These are phyloP conservation scores for Melieria crassipennis DNA, from an alignment of 2,888 invertebrate genomes.

Conservation along the genomic window DNA sequence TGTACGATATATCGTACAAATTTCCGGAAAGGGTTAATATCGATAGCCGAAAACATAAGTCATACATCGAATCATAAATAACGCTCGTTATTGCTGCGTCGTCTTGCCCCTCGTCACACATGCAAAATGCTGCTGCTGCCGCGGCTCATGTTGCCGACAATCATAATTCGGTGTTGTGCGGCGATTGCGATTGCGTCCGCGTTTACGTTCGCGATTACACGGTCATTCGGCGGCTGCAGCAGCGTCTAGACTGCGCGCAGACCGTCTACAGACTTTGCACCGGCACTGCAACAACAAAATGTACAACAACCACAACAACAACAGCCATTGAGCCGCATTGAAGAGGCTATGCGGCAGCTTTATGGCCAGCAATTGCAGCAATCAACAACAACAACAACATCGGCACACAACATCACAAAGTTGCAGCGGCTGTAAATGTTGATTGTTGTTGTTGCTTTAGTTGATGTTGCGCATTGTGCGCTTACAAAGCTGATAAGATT, in stretches of 20 bases:
- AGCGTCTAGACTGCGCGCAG: slow-evolving; percentile 39
- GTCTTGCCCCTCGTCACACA: too few species aligned
- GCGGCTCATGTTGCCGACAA: too few species aligned
- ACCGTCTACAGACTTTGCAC: slow-evolving; percentile 23
- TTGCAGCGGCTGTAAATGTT: neutral
- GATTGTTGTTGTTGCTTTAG: slow-evolving; percentile 2
- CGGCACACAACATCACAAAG: neutral
- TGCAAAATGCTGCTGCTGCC: too few species aligned
- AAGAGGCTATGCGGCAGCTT: slow-evolving; percentile 1
- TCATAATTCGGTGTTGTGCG: too few species aligned
- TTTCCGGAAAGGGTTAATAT: too few species aligned
- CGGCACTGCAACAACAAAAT: neutral
- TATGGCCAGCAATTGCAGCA: neutral
- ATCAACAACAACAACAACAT: neutral
- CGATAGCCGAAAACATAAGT: too few species aligned
- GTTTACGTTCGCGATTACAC: slow-evolving; percentile 18
- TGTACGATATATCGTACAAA: too few species aligned
- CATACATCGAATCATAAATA: too few species aligned
- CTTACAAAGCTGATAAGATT: too few species aligned
- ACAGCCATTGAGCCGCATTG: neutral
- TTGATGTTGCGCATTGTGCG: neutral
- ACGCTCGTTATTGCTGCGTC: too few species aligned
- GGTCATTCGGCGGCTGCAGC: slow-evolving; percentile 23
- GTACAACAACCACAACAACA: neutral
- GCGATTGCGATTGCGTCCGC: too few species aligned